phyloP scores from a whole-genome alignment of 2,113 vertebrate species.

The Poeciliopsis turrubarensis region DNA sequence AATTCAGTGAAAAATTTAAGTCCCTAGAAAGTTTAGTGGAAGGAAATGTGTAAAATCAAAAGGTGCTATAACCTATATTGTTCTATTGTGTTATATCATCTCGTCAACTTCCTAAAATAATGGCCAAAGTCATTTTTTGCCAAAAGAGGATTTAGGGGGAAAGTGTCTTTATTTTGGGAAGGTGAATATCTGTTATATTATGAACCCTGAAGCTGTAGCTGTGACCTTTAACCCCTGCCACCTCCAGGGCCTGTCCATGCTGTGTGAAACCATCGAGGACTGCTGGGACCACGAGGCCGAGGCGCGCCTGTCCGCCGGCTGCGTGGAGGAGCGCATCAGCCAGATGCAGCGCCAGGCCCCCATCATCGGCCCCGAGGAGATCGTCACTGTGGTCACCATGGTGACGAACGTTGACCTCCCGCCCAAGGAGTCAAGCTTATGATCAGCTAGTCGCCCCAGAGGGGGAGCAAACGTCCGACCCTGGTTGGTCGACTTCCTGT shows the following conservation, averaged over 20 bases:
- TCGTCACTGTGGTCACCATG: slow-evolving; percentile 98
- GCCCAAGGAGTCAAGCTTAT: slow-evolving; percentile 99
- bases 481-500: slow-evolving; percentile 63
- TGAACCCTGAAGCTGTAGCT: not conserved
- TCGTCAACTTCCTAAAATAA: no score
- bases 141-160: no score
- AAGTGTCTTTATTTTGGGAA: no score
- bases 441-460: slow-evolving; percentile 71
- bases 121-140: no score
- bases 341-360: slow-evolving; percentile 97
- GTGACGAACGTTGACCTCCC: slow-evolving; percentile 99
- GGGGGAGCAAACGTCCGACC: slow-evolving; percentile 49
- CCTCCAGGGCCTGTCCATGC: slow-evolving; percentile 91
- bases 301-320: slow-evolving; percentile 93
- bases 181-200: no score
- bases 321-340: slow-evolving; percentile 94
- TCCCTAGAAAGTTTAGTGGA: no score
- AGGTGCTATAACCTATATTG: no score
- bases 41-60: no score
- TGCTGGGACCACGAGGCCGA: slow-evolving; percentile 99
- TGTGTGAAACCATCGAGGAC: slow-evolving; percentile 97
- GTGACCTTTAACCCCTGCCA: not conserved
- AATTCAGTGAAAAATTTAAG: no score
- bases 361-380: slow-evolving; percentile 92
- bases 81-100: no score